phyloP scores from a whole-genome alignment of 2,888 invertebrate genomes.

The Ornithoptera alexandrae region DNA sequence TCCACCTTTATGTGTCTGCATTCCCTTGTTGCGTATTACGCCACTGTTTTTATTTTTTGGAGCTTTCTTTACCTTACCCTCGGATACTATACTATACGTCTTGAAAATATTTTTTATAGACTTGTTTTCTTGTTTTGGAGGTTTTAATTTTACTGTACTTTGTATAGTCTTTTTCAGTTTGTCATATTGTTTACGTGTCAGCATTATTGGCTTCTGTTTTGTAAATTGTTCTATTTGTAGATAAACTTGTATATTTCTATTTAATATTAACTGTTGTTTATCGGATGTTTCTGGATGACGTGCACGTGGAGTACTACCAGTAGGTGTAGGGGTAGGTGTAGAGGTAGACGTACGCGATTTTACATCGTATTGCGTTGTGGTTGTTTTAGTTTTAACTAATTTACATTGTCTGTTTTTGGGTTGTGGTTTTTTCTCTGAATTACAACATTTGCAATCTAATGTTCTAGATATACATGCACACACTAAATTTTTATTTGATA shows the following conservation, averaged over 20 bases:
- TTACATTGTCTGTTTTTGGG: conserved; percentile 22
- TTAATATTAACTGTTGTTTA: conserved; percentile 42
- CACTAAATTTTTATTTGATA: conserved; percentile 7
- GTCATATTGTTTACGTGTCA: conserved; percentile 59
- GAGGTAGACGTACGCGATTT: conserved; percentile 6
- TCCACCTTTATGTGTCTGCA: conserved; percentile 31
- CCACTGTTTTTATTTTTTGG: conserved; percentile 24
- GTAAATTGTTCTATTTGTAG: conserved; percentile 51
- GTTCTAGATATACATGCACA: conserved; percentile 15
- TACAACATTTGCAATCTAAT: conserved; percentile 24
- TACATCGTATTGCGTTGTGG: conserved; percentile 27
- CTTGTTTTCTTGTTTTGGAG: conserved; percentile 32
- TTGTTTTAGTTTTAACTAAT: conserved; percentile 29
- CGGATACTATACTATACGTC: conserved; percentile 38
- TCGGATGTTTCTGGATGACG: conserved; percentile 32
- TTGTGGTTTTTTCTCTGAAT: conserved; percentile 13
- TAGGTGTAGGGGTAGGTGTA: neutral
- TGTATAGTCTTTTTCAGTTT: conserved; percentile 60
- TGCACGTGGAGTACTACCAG: conserved; percentile 29
- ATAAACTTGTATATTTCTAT: conserved; percentile 54
- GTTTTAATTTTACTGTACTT: conserved; percentile 36
- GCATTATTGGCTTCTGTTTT: conserved; percentile 53
- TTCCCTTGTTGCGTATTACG: conserved; percentile 21
- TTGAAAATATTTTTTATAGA: conserved; percentile 33
- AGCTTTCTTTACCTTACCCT: conserved; percentile 47